These are phyloP conservation scores for Galeruca laticollis DNA, from an alignment of 2,888 invertebrate species.

Conservation along the genomic window DNA sequence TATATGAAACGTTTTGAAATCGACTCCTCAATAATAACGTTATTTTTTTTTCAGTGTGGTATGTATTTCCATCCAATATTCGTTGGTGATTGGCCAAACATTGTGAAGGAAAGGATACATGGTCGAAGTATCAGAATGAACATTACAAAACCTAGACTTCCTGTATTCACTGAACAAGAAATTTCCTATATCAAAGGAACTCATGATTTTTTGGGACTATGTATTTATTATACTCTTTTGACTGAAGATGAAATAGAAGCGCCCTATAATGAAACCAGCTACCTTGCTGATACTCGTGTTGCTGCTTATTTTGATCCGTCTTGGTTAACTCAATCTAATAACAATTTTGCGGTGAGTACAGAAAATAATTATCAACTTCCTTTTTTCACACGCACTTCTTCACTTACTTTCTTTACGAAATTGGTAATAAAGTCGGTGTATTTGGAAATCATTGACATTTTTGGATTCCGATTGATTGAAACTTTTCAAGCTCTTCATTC, in stretches of 20 bases:
- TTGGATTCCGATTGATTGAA: too few species aligned
- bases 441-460: too few species aligned
- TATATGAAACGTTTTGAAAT: too few species aligned
- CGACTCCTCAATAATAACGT: too few species aligned
- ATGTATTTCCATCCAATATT: constrained; percentile 70
- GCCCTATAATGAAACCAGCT: constrained; percentile 22
- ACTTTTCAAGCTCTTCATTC: too few species aligned
- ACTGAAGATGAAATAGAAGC: constrained; percentile 51
- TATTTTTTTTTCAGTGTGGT: constrained; percentile 46
- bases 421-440: too few species aligned
- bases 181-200: constrained; percentile 72
- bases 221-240: constrained; percentile 74
- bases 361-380: too few species aligned
- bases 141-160: constrained; percentile 72
- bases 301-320: constrained; percentile 18
- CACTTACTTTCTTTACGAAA: too few species aligned
- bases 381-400: too few species aligned
- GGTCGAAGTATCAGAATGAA: constrained; percentile 66
- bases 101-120: constrained; percentile 73
- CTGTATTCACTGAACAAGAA: constrained; percentile 73
- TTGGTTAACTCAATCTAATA: constrained; percentile 34
- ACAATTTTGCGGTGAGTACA: constrained; percentile 31
- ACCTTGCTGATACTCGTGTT: constrained; percentile 34
- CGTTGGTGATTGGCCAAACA: constrained; percentile 75
- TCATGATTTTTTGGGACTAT: constrained; percentile 81